These are phyloP conservation scores for Clamator glandarius DNA, from an alignment of 2,797 vertebrate genomes.

Conservation along the genomic window DNA sequence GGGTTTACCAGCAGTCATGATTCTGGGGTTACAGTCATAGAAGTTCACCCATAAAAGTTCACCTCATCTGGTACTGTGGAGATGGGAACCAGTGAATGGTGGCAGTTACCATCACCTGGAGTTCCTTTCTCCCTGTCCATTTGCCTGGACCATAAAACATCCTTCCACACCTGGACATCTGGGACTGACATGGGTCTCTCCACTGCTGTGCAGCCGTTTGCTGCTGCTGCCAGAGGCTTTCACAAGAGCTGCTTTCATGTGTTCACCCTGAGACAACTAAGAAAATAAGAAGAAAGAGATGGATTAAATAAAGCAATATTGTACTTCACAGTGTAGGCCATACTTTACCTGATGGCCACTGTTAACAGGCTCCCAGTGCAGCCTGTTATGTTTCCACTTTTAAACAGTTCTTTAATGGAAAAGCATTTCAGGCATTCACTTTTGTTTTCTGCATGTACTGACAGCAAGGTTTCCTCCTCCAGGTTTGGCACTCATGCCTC, in stretches of 20 bases:
- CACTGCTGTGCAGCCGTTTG: background rate
- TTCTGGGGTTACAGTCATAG: background rate
- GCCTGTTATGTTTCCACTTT: background rate
- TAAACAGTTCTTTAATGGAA: background rate
- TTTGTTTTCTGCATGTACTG: background rate
- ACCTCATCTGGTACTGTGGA: background rate
- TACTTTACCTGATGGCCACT: background rate
- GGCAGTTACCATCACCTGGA: background rate
- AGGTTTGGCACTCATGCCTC: slow-evolving; percentile 91
- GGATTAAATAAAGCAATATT: background rate
- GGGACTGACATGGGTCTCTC: background rate
- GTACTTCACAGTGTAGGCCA: background rate
- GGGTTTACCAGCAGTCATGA: background rate
- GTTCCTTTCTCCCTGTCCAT: background rate
- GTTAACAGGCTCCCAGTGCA: background rate
- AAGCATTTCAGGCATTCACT: background rate
- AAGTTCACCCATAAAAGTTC: background rate
- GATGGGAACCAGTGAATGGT: background rate
- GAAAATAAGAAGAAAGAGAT: background rate
- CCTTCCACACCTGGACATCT: background rate
- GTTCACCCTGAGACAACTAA: background rate
- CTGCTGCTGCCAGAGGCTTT: background rate
- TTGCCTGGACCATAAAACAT: background rate
- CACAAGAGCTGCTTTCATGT: background rate
- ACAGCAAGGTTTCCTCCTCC: background rate